Evolutionary conservation across 2,797 vertebrate species (phyloP), one percentile per base, ranked within the genome.

Genomic region (Petrocephalus sullivani): DNA sequence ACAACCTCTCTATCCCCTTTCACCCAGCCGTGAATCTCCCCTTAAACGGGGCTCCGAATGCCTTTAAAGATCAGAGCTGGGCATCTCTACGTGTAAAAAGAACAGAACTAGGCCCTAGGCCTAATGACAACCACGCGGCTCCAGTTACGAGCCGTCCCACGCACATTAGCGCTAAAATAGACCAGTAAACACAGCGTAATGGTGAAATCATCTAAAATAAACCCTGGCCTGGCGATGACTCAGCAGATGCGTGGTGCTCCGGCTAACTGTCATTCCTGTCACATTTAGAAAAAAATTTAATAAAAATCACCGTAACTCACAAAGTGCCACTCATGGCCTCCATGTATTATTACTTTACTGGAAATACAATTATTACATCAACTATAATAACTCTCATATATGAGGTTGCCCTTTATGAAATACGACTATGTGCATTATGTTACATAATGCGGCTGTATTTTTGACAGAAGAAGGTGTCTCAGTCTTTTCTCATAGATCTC

Each of bases 111-210:
- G 23, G 86, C 37, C 87, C 67, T 84, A 2, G 86, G 57, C 64
- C 64, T 60, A 56, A 78, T 78, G 51, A 21, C 61, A 28, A 83
- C 81, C n/a, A 5, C 5, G 8, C 4, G 21, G 51, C n/a, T 83
- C 51, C 21, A 16, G 19, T 83, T 51, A 54, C 21, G 3, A 49
- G 46, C 81, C n/a, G 4, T 3, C 49, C 81, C 2, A 2, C 19
- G 51, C 3, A n/a, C 81, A 54, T 83, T 28, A 54, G 7, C 84
- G 54, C 87, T 28, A 23, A 89, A 90, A 89, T 82, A 86, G 60
- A 23, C 3, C 3, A 53, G 19, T 89, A 89, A 91, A 86, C 87
- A 90, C 64, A 33, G 23, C 67, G 23, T 85, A 78, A 19, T 51
- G 28, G 41, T 87, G 23, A 58, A 41, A 82, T 88, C 54, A 10